A percentile compares a stretch with the other conserved stretches of the same genome.
Evolutionary conservation across 2,797 vertebrate genomes (phyloP).

Genomic region (Rousettus madagascariensis): DNA sequence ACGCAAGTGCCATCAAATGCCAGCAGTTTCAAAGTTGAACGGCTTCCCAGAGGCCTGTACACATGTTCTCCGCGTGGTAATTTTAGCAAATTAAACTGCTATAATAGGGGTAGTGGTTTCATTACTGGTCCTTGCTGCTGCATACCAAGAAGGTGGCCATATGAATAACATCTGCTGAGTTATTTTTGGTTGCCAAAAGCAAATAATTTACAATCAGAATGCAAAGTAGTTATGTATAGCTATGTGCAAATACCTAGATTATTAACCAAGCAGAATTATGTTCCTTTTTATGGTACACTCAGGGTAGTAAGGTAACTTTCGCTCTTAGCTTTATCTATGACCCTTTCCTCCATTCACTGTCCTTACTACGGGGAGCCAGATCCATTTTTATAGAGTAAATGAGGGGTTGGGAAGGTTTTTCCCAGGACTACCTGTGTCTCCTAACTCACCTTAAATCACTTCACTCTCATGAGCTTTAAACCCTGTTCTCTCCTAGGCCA

Average conservation of each 20-base stretch:
- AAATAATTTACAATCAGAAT: slow-evolving; percentile 70
- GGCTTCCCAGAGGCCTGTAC: slow-evolving; percentile 47
- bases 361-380: not conserved
- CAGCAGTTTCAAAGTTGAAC: slow-evolving; percentile 34
- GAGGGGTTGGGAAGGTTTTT: not conserved
- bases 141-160: slow-evolving; percentile 59
- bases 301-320: no score
- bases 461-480: not conserved
- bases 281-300: not conserved
- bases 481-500: fast-evolving
- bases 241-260: not conserved
- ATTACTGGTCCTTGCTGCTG: slow-evolving; percentile 48
- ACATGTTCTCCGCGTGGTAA: slow-evolving; percentile 56
- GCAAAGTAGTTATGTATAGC: slow-evolving; percentile 60
- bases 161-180: slow-evolving; percentile 75
- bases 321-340: not conserved
- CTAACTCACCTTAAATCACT: no score
- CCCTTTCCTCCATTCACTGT: not conserved
- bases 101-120: slow-evolving; percentile 34
- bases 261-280: not conserved
- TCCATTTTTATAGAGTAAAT: not conserved
- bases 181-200: slow-evolving; percentile 73
- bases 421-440: not conserved
- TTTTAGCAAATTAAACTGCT: slow-evolving; percentile 61
- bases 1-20: not conserved